Evolutionary conservation across 1,140 invertebrate species (phyloP).

Genomic region (Aethina tumida): DNA sequence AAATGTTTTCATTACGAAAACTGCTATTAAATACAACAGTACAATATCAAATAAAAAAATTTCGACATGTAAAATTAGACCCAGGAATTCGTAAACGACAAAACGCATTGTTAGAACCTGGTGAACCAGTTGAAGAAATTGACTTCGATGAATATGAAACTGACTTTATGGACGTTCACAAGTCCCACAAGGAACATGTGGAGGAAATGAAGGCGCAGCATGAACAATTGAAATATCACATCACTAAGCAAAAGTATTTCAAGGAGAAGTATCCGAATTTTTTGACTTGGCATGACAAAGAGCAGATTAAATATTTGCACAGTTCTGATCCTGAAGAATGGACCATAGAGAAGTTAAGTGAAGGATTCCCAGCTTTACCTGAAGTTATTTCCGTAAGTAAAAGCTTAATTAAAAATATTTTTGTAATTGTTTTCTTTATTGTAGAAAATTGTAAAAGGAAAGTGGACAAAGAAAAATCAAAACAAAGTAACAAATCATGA

Average conservation of each 20-base stretch:
- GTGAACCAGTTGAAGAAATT: slow-evolving; percentile 15
- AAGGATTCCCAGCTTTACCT: slow-evolving; percentile 68
- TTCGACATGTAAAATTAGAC: too few species aligned
- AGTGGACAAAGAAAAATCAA: slow-evolving; percentile 48
- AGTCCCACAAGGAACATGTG: slow-evolving; percentile 34
- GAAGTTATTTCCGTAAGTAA: slow-evolving; percentile 44
- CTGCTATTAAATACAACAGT: too few species aligned
- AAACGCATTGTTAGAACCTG: slow-evolving; percentile 6
- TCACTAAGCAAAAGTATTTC: slow-evolving; percentile 65
- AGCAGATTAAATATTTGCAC: slow-evolving; percentile 67
- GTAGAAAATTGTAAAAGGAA: slow-evolving; percentile 50
- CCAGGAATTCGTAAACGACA: slow-evolving; percentile 10
- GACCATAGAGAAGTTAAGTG: slow-evolving; percentile 58
- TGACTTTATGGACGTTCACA: slow-evolving; percentile 39
- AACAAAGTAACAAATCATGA: slow-evolving; percentile 53
- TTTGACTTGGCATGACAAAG: slow-evolving; percentile 74
- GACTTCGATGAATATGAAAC: slow-evolving; percentile 39
- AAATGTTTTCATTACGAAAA: too few species aligned
- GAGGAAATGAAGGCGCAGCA: slow-evolving; percentile 33
- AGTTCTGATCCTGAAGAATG: slow-evolving; percentile 57
- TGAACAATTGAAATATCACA: slow-evolving; percentile 44
- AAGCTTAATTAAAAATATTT: neutral
- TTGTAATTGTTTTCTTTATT: slow-evolving; percentile 1
- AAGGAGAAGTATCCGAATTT: slow-evolving; percentile 58
- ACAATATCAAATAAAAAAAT: too few species aligned